A percentile compares a stretch with the other conserved stretches of the same genome.
These are phyloP conservation scores for Allolobophora icterica DNA, from an alignment of 2,888 invertebrate genomes.

Conservation along the genomic window DNA sequence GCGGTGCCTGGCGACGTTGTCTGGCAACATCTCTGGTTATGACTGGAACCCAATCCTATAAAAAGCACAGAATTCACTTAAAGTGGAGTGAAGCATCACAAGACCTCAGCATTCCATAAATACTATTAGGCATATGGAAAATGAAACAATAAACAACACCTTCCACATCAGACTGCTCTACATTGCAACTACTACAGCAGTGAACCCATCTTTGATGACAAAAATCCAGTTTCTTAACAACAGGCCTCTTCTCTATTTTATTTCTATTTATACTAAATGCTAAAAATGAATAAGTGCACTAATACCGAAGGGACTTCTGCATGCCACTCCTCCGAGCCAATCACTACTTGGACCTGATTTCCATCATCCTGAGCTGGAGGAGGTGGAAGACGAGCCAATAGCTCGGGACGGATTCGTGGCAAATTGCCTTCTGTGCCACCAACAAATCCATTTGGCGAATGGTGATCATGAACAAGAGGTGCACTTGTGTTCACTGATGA, in stretches of 20 bases:
- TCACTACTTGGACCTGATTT: conserved; percentile 28
- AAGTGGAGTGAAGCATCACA: not conserved
- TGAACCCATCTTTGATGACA: not conserved
- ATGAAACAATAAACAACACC: not conserved
- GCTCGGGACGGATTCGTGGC: conserved; percentile 30
- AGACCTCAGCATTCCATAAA: not conserved
- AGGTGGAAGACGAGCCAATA: conserved; percentile 41
- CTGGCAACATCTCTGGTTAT: conserved; percentile 80
- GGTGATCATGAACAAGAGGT: not conserved
- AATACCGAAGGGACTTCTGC: conserved; percentile 71
- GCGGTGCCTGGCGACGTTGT: conserved; percentile 73
- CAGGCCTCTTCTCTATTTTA: not conserved
- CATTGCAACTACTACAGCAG: not conserved
- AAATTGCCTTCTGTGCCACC: not conserved
- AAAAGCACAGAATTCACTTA: not conserved
- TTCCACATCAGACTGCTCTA: too few species aligned
- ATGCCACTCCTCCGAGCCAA: conserved; percentile 68
- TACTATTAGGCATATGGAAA: not conserved
- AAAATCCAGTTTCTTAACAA: not conserved
- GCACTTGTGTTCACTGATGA: not conserved
- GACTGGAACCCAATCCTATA: conserved; percentile 83
- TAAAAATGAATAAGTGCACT: conserved; percentile 41
- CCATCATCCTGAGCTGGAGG: conserved; percentile 41
- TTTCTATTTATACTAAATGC: not conserved
- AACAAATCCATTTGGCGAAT: not conserved